Conservation (phyloP, 2,888 invertebrate genomes). For the Melanchra persicariae region DNA sequence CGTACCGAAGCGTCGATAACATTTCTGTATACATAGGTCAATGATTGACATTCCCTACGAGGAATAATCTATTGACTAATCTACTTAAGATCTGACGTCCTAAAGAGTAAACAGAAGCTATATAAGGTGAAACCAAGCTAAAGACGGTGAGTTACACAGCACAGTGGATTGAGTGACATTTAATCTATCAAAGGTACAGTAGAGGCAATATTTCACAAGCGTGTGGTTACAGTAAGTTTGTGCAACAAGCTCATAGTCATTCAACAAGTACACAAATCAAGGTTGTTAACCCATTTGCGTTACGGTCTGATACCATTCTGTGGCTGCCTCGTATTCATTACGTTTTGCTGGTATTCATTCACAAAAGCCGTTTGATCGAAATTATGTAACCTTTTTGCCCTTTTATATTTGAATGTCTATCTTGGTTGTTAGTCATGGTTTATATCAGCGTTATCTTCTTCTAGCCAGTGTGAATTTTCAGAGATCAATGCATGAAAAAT, state of each 20-base stretch:
- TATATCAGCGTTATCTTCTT: not conserved
- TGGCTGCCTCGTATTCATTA: slow-evolving; percentile 78
- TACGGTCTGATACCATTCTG: slow-evolving; percentile 86
- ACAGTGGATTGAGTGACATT: slow-evolving; percentile 36
- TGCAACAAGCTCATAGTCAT: slow-evolving; percentile 74
- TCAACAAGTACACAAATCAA: slow-evolving; percentile 82
- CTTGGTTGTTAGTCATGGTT: slow-evolving; percentile 13
- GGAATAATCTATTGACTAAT: slow-evolving; percentile 5
- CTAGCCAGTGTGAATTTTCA: not conserved
- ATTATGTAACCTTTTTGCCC: slow-evolving; percentile 51
- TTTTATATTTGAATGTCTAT: slow-evolving; percentile 15
- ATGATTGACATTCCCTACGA: slow-evolving; percentile 2
- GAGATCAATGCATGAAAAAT: slow-evolving; percentile 20
- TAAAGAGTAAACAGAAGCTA: slow-evolving; percentile 15
- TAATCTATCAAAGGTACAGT: slow-evolving; percentile 43
- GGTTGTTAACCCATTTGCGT: slow-evolving; percentile 88
- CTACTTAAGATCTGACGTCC: not conserved
- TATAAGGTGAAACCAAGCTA: slow-evolving; percentile 22
- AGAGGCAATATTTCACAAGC: slow-evolving; percentile 60
- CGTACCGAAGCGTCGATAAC: not conserved
- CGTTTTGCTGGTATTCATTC: slow-evolving; percentile 68
- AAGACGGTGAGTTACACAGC: slow-evolving; percentile 5
- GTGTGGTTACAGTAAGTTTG: slow-evolving; percentile 61
- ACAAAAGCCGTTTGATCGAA: slow-evolving; percentile 64
- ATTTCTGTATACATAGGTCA: not conserved